Percentiles rank a stretch among this genome's conserved stretches.
Conservation (phyloP, 2,113 vertebrate genomes). For the Picathartes gymnocephalus region DNA sequence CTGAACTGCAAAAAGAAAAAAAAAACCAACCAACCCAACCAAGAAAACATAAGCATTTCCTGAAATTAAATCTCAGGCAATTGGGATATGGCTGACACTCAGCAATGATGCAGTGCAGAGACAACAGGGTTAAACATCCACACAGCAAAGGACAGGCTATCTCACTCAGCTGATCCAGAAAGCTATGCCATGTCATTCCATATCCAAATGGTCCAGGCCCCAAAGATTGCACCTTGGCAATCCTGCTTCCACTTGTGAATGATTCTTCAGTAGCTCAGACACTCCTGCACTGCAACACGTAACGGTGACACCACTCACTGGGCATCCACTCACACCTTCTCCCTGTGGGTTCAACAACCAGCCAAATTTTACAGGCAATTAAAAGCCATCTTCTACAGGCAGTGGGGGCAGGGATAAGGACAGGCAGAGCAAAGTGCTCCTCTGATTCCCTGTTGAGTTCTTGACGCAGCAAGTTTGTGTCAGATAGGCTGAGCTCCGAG, state of each 20-base stretch:
- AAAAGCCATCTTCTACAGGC: not conserved
- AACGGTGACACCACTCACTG: not conserved
- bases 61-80: not conserved
- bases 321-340: fast-evolving
- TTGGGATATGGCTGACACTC: not conserved
- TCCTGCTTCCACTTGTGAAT: not conserved
- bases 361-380: not conserved
- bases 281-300: not conserved
- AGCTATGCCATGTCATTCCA: not conserved
- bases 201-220: not conserved
- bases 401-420: not conserved
- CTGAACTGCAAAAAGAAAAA: not conserved
- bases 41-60: not conserved
- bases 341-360: not conserved
- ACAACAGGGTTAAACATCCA: not conserved
- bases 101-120: not conserved
- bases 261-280: not conserved
- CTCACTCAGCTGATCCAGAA: not conserved
- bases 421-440: not conserved
- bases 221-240: not conserved
- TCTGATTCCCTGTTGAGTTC: not conserved
- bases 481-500: not conserved
- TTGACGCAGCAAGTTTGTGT: not conserved
- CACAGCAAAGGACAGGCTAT: not conserved
- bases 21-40: not conserved